These are phyloP conservation scores for Eurystomus gularis DNA, from an alignment of 2,113 vertebrate genomes.

Conservation along the genomic window DNA sequence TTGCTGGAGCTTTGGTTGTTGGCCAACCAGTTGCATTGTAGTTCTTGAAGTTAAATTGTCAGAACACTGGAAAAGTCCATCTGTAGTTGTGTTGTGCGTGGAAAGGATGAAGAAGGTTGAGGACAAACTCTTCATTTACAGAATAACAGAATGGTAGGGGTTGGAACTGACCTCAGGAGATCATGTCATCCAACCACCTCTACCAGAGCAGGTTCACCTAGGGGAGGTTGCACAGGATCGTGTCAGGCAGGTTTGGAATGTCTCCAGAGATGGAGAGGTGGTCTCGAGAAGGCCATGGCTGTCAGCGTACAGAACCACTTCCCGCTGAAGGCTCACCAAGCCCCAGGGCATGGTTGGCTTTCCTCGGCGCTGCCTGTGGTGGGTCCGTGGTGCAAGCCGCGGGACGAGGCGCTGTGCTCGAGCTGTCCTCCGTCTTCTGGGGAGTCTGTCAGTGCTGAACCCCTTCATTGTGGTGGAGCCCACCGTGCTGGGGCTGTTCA, in stretches of 20 bases:
- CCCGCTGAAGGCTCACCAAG: not conserved
- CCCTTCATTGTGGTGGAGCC: not conserved
- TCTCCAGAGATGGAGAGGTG: too few relatives aligned
- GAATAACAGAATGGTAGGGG: too few relatives aligned
- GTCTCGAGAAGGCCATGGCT: not conserved
- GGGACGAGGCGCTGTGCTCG: not conserved
- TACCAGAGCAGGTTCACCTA: too few relatives aligned
- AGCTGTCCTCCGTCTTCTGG: not conserved
- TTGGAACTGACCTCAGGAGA: too few relatives aligned
- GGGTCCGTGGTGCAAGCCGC: not conserved
- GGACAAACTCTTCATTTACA: not conserved
- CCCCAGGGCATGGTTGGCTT: not conserved
- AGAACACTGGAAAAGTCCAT: not conserved
- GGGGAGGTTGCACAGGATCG: too few relatives aligned
- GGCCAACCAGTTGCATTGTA: rapidly evolving
- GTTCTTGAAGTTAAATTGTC: not conserved
- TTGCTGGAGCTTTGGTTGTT: not conserved
- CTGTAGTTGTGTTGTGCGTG: not conserved
- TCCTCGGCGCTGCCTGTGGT: not conserved
- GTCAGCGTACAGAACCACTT: not conserved
- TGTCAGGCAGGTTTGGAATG: too few relatives aligned
- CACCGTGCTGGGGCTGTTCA: not conserved
- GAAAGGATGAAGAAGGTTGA: not conserved
- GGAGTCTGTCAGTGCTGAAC: not conserved
- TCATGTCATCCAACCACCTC: too few relatives aligned